Percentiles rank a stretch among this genome's conserved stretches.
Conservation (phyloP, 1,140 invertebrate genomes). For the Pteromalus puparum region DNA sequence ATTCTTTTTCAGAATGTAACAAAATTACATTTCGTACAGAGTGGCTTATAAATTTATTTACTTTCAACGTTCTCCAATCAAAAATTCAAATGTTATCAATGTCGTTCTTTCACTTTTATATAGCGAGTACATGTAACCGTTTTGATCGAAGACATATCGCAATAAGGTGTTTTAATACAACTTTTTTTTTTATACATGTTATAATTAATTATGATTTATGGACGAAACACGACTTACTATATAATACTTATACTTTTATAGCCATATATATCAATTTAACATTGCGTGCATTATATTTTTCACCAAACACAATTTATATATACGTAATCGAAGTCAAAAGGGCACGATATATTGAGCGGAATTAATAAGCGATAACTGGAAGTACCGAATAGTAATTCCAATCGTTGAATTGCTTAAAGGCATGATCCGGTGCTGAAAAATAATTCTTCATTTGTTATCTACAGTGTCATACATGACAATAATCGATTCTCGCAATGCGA, state of each 20-base stretch:
- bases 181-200: neutral
- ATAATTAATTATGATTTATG: neutral
- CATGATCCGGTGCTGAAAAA: neutral
- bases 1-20: neutral
- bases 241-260: neutral
- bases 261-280: neutral
- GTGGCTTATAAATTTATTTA: too few relatives aligned
- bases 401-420: conserved; percentile 17
- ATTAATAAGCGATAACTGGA: neutral
- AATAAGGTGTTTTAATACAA: neutral
- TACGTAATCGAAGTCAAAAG: neutral
- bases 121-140: too few relatives aligned
- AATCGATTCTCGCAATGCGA: neutral
- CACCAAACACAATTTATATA: neutral
- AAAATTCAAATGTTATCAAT: neutral
- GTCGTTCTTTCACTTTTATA: too few relatives aligned
- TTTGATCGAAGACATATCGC: too few relatives aligned
- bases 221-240: neutral
- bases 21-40: conserved; percentile 33
- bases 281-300: neutral
- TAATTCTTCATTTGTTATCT: neutral
- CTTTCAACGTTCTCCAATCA: neutral
- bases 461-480: neutral
- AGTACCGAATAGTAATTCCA: conserved; percentile 8
- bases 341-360: neutral